These are phyloP conservation scores for Astreopora myriophthalma DNA, from an alignment of 64 coral and sea anemone genomes.

Conservation along the genomic window DNA sequence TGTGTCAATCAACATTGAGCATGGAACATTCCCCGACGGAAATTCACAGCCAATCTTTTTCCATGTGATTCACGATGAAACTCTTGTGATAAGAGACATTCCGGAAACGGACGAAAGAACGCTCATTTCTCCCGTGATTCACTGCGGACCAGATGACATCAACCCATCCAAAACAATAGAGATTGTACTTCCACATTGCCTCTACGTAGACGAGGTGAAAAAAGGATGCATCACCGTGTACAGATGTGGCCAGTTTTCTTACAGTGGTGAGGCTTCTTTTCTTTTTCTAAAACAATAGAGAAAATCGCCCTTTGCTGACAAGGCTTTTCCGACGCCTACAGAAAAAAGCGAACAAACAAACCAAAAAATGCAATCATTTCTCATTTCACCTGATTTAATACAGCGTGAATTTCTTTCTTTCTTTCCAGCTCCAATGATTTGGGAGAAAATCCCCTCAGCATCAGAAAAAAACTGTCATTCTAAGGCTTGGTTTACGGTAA, in stretches of 20 bases:
- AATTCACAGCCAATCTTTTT: background rate
- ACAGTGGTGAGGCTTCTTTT: background rate
- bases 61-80: background rate
- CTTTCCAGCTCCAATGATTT: background rate
- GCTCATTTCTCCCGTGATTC: slow-evolving; percentile 14
- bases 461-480: background rate
- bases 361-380: too few relatives aligned
- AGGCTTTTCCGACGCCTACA: too few relatives aligned
- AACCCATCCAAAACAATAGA: background rate
- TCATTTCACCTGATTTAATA: too few relatives aligned
- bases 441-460: background rate
- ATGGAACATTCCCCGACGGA: background rate
- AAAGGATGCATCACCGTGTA: background rate
- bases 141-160: slow-evolving; percentile 1
- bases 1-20: background rate
- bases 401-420: background rate
- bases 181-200: slow-evolving; percentile 22
- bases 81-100: background rate
- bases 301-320: background rate
- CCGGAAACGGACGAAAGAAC: background rate
- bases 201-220: slow-evolving; percentile 2
- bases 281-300: background rate
- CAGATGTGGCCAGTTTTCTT: background rate
- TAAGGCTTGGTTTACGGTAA: slow-evolving; percentile 10
- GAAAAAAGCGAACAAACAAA: too few relatives aligned